A percentile compares a stretch with the other conserved stretches of the same genome.
Conservation (phyloP, 1,140 invertebrate genomes). For the Temnothorax nylanderi region DNA sequence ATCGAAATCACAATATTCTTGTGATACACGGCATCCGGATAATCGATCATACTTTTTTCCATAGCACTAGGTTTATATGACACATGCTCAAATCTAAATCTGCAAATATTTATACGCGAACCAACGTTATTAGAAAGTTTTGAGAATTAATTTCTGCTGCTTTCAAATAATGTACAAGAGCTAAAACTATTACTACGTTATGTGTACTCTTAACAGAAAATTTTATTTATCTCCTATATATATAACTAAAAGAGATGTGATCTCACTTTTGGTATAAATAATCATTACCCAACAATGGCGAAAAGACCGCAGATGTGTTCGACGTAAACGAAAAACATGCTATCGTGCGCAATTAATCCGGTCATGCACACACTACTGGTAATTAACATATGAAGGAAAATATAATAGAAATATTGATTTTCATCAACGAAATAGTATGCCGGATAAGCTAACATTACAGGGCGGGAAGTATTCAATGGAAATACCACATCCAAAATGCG, state of each 20-base stretch:
- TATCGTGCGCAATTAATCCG: background rate
- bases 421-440: slow-evolving; percentile 34
- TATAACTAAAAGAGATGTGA: background rate
- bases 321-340: slow-evolving; percentile 16
- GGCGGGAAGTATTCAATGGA: slow-evolving; percentile 22
- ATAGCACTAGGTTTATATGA: background rate
- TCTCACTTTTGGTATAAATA: background rate
- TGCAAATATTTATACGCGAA: background rate
- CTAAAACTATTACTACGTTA: background rate
- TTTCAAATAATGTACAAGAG: background rate
- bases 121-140: background rate
- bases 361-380: background rate
- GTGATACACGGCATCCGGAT: background rate
- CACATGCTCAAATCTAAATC: slow-evolving; percentile 21
- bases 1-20: slow-evolving; percentile 28
- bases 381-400: background rate
- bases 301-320: slow-evolving; percentile 22
- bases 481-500: slow-evolving; percentile 1
- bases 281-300: slow-evolving; percentile 26
- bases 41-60: background rate
- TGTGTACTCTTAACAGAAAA: background rate
- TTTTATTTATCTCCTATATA: background rate
- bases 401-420: slow-evolving; percentile 26
- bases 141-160: background rate
- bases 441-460: background rate